Base-by-base conservation (phyloP, 1,140 invertebrate genomes). In the Temnothorax longispinosus region DNA sequence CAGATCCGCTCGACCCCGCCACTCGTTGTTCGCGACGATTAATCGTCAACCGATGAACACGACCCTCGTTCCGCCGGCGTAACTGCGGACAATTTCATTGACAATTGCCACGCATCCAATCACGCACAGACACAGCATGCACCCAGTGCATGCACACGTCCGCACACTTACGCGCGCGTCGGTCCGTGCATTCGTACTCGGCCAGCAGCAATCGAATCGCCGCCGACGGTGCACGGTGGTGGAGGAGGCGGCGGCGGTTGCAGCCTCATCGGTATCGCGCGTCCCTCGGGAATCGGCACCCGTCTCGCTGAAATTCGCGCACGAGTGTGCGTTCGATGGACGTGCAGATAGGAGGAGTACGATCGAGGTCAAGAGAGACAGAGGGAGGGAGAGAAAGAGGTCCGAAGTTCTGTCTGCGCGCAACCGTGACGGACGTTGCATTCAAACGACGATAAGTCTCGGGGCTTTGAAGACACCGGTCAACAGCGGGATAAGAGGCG, bases 371-470 rank as follows among this genome's bases (percentile, higher is more conserved):
- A 77, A 65, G 65, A 72, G 50, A 60, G 32, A 27, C n/a, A 44
- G 41, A 54, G 18, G 18, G 18, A 27, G n/a, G n/a, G 18, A 69
- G 15, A 52, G 47, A 27, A 41, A 44, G 27, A 47, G 27, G 41
- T 8, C 64, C 35, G 74, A 32, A 62, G 60, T 85, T 85, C 69
- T 84, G 64, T n/a, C 88, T 81, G 89, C 86, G 84, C 80, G 87
- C 82, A 90, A 41, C 89, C 89, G 87, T 65, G 80, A 84, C 80
- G 90, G 86, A 75, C 88, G 91, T 87, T 90, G 86, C 90, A 91
- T 92, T 92, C 91, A 88, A 90, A 91, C 89, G 88, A 89, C 89
- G 90, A 93, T 93, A 93, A 92, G 92, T 92, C 85, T 87, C 88
- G 89, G 64, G 76, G 92, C 91, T 93, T 93, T 91, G 89, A 93